Evolutionary conservation across 1,140 invertebrate genomes (phyloP), one percentile per base, ranked within the genome.

Genomic region (Drosophila watanabei): DNA sequence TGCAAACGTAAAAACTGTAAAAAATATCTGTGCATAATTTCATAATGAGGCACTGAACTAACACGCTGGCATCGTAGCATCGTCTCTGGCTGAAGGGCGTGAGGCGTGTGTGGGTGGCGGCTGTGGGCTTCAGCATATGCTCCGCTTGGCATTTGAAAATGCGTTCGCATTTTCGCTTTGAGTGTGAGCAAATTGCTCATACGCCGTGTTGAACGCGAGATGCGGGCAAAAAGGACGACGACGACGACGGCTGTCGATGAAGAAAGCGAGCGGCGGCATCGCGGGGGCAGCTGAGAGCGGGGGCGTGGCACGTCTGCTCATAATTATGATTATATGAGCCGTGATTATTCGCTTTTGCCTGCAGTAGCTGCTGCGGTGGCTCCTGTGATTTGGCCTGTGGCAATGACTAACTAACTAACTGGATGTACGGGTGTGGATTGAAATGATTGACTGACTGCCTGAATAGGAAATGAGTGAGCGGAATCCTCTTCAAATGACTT

Each of bases 301-400:
- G 20, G 32, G 59, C 10, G 45, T 45, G 61, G 66, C 68, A 78
- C 54, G 72, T 54, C 76, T 61, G 48, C 63, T 57, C 76, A 79
- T 83, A 83, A 83, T 83, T 84, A 83, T 76, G 81, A 79, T 84
- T 79, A 83, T 76, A 84, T 83, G 81, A 84, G 76, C 80, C 72
- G 70, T 83, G 81, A 84, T 84, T 83, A 65, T 61, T 69, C 52
- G 69, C 39, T 41, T 73, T 70, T 62, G 39, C 18, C 49, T 45
- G 66, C 46, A 61, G 41, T 41, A 32, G 59, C 20, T 33, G 30
- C 49, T n/a, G 33, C 20, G 52, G 33, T 24, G 49, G 43, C 37
- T 80, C 61, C 62, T 60, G 58, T 72, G 70, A 82, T 81, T 81
- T 81, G 60, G 65, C 68, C 68, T 59, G 37, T 51, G 80, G 80